Base-by-base conservation (phyloP, 2,113 vertebrate species). In the Carassius gibelio region DNA sequence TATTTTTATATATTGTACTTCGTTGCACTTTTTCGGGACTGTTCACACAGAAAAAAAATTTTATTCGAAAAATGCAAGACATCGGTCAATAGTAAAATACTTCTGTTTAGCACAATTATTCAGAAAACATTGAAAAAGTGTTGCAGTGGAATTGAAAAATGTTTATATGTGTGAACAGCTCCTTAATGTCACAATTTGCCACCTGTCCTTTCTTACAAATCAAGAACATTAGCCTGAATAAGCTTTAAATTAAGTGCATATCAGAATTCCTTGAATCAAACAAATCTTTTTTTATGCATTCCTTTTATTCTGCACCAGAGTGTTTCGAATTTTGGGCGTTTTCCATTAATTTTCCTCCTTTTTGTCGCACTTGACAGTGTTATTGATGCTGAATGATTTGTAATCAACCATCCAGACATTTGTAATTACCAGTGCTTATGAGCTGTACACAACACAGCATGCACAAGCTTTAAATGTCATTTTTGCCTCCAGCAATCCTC, bases 361-460 rank as follows among this genome's bases (percentile, higher is more conserved):
- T 50, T 52, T 69, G 26, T 71, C 30, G 52, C 66, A 55, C 48
- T 82, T 72, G 48, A 34, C 48, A 36, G 66, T 72, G 48, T 72
- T 72, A 59, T 74, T 83, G 68, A 82, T n/a, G 45, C 17, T 23
- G 48, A 82, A 82, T 55, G 50, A 38, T 83, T 74, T 83, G 66
- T 74, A 83, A 83, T 83, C 81, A 83, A 68, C 26, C 57, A 79
- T 79, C 55, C 76, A 79, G 76, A 52, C 80, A 69, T 82, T 69
- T 82, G 64, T 71, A 71, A 69, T 81, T 81, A 81, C 79, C n/a
- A 50, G 19, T 21, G 21, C 68, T 55, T 69, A 45, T 45, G 81
- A 83, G 81, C 81, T 83, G 50, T 23, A 72, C 81, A 74, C 50
- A 59, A 59, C 81, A 59, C 81, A 26, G 34, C 81, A 72, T 7